A percentile compares a stretch with the other conserved stretches of the same genome.
Conservation (phyloP, 2,113 vertebrate species). For the Strix uralensis region DNA sequence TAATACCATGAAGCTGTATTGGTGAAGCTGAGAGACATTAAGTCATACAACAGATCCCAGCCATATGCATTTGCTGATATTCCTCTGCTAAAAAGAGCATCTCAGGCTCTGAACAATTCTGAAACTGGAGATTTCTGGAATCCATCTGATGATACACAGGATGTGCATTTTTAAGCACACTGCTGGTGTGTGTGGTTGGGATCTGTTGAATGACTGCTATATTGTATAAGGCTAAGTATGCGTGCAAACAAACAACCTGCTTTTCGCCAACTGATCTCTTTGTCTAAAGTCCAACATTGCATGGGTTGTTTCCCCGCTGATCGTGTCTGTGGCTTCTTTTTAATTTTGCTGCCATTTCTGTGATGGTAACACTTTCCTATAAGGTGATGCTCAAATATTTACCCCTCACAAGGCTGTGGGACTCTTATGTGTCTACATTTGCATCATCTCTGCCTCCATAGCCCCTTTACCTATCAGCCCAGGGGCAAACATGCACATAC, state of each 20-base stretch:
- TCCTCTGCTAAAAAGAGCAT: neutral
- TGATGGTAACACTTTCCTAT: neutral
- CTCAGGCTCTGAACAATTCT: neutral
- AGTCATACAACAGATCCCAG: neutral
- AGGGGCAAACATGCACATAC: neutral
- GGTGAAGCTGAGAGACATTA: neutral
- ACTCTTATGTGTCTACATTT: neutral
- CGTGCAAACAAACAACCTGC: neutral
- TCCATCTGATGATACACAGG: neutral
- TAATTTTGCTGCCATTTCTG: neutral
- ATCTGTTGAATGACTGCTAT: neutral
- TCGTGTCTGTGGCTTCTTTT: accelerated
- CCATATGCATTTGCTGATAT: neutral
- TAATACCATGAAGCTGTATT: neutral
- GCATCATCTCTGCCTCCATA: neutral
- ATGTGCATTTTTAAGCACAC: neutral
- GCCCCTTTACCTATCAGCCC: neutral
- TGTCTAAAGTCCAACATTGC: neutral
- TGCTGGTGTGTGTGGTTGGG: accelerated
- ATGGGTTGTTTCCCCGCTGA: neutral
- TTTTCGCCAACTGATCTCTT: neutral
- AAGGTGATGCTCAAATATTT: neutral
- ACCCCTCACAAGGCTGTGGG: neutral
- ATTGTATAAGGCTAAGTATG: neutral
- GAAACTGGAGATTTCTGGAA: neutral